These are phyloP conservation scores for Porites rus DNA, from an alignment of 92 coral and sea anemone species.

Conservation along the genomic window DNA sequence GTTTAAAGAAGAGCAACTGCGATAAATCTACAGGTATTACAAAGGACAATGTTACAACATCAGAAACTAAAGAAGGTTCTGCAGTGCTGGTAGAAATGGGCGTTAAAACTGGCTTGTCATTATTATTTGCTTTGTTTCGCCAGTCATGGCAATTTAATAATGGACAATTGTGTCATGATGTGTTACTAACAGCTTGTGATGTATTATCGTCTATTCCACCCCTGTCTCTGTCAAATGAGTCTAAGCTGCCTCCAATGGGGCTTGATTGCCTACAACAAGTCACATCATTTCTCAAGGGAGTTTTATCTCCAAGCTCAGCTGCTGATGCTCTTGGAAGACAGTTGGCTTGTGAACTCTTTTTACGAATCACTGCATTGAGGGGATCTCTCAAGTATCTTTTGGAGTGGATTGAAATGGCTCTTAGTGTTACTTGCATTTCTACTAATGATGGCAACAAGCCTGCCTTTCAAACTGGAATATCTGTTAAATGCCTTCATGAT, in stretches of 20 bases:
- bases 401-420: conserved; percentile 82
- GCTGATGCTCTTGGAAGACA: conserved; percentile 76
- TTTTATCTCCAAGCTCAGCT: conserved; percentile 57
- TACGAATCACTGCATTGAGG: conserved; percentile 67
- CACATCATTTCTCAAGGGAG: conserved; percentile 69
- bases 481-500: conserved; percentile 70
- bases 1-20: conserved; percentile 15
- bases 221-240: conserved; percentile 74
- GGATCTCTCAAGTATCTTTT: conserved; percentile 76
- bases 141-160: conserved; percentile 82
- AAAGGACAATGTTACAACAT: conserved; percentile 32
- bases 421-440: conserved; percentile 46
- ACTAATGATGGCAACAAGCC: conserved; percentile 7
- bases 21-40: conserved; percentile 40
- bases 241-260: conserved; percentile 83
- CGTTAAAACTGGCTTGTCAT: conserved; percentile 81
- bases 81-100: conserved; percentile 84
- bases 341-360: conserved; percentile 74
- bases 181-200: conserved; percentile 71
- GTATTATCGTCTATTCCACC: conserved; percentile 84
- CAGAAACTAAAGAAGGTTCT: conserved; percentile 64
- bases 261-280: conserved; percentile 72
- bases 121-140: conserved; percentile 80
- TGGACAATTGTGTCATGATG: conserved; percentile 81
- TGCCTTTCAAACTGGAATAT: conserved; percentile 23